Conservation (phyloP, 2,113 vertebrate genomes). For the Pao palembangensis region DNA sequence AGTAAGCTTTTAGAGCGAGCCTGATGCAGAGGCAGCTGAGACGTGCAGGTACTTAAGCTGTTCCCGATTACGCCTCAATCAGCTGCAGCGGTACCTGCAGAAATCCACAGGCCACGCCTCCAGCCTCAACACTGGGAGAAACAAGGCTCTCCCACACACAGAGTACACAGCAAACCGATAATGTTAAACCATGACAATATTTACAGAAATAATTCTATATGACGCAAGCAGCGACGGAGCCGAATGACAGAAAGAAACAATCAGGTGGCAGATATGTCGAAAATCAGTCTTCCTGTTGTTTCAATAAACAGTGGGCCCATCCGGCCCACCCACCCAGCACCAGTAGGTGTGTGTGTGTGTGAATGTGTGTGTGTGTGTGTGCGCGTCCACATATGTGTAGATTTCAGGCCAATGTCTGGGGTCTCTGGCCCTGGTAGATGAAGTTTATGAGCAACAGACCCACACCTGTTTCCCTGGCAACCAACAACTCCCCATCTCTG, state of each 20-base stretch:
- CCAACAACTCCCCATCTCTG: conserved; percentile 15
- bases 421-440: conserved; percentile 22
- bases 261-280: conserved; percentile 38
- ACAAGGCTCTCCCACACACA: too few species aligned
- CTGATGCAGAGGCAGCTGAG: too few species aligned
- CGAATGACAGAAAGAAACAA: conserved; percentile 24
- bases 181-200: too few species aligned
- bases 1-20: too few species aligned
- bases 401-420: conserved; percentile 47
- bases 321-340: conserved; percentile 53
- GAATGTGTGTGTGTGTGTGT: not conserved
- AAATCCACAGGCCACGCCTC: too few species aligned
- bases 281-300: conserved; percentile 57
- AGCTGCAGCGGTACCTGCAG: too few species aligned
- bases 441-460: conserved; percentile 50
- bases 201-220: too few species aligned
- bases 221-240: not conserved
- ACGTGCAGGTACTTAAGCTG: too few species aligned
- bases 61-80: too few species aligned
- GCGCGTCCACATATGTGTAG: conserved; percentile 27
- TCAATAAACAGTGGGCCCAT: conserved; percentile 61
- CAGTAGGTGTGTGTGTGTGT: conserved; percentile 3
- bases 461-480: conserved; percentile 39
- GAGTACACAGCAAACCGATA: too few species aligned
- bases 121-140: too few species aligned